Percentiles rank a stretch among this genome's conserved stretches.
Evolutionary conservation across 2,113 vertebrate genomes (phyloP).

Genomic region (Atractosteus spatula): DNA sequence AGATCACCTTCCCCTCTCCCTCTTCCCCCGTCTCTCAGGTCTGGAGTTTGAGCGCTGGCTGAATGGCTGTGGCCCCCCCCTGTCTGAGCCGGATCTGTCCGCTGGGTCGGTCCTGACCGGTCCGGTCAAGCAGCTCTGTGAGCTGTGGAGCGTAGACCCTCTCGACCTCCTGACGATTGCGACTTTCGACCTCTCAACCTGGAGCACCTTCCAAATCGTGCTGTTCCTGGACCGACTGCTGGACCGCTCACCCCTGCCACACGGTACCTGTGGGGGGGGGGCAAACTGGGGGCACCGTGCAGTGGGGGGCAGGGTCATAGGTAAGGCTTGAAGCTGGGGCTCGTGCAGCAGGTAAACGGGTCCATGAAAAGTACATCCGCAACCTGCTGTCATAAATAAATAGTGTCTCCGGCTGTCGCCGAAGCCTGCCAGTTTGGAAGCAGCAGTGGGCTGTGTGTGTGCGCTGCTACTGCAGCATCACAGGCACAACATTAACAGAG

Average conservation of each 20-base stretch:
- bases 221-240: slow-evolving; percentile 92
- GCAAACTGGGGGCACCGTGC: too few species aligned
- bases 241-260: slow-evolving; percentile 80
- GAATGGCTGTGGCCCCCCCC: slow-evolving; percentile 82
- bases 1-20: neutral
- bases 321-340: too few species aligned
- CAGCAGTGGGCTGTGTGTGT: too few species aligned
- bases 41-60: slow-evolving; percentile 95
- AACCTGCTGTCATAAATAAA: too few species aligned
- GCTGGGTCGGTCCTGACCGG: slow-evolving; percentile 78
- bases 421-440: too few species aligned
- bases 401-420: too few species aligned
- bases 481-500: too few species aligned
- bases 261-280: slow-evolving; percentile 55
- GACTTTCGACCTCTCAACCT: slow-evolving; percentile 79
- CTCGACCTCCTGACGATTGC: slow-evolving; percentile 64
- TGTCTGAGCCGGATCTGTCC: slow-evolving; percentile 87
- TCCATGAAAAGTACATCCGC: too few species aligned
- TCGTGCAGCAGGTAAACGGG: too few species aligned
- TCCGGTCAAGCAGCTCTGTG: slow-evolving; percentile 82
- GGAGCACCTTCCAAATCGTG: slow-evolving; percentile 92
- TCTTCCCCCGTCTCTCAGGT: slow-evolving; percentile 57
- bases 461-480: too few species aligned
- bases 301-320: too few species aligned
- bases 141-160: slow-evolving; percentile 74